phyloP scores from a whole-genome alignment of 2,888 invertebrate genomes.

The Trissoscelio sp. region DNA sequence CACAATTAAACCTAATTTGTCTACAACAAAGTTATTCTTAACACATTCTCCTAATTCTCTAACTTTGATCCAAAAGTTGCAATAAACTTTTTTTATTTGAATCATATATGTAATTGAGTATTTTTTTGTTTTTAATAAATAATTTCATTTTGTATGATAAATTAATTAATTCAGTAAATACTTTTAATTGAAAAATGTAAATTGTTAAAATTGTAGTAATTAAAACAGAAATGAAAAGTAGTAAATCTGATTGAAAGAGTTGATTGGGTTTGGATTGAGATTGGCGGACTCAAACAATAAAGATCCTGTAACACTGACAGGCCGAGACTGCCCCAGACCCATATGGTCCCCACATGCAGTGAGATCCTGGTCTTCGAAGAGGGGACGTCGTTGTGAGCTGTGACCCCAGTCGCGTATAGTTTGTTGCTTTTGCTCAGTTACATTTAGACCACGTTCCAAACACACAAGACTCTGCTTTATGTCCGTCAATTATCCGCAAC shows the following conservation, averaged over 20 bases:
- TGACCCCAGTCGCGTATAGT: conserved; percentile 79
- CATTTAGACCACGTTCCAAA: conserved; percentile 76
- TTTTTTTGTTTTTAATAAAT: too few species aligned
- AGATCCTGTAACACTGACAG: conserved; percentile 60
- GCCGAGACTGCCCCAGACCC: conserved; percentile 63
- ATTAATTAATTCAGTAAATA: too few species aligned
- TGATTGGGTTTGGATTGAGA: conserved; percentile 57
- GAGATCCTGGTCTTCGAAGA: conserved; percentile 68
- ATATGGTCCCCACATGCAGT: conserved; percentile 78
- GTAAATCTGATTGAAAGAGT: conserved; percentile 5
- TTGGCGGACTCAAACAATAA: conserved; percentile 56
- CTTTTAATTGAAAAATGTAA: not conserved
- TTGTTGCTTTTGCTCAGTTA: conserved; percentile 78
- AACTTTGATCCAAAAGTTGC: too few species aligned
- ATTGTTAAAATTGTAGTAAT: not conserved
- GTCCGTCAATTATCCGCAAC: conserved; percentile 17
- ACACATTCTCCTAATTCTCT: too few species aligned
- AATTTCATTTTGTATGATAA: too few species aligned
- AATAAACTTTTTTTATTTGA: too few species aligned
- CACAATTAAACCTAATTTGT: too few species aligned
- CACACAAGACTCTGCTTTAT: conserved; percentile 25
- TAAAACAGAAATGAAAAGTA: too few species aligned
- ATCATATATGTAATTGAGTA: too few species aligned
- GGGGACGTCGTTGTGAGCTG: conserved; percentile 70
- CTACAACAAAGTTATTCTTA: too few species aligned